A percentile compares a stretch with the other conserved stretches of the same genome.
These are phyloP conservation scores for Heliconius hewitsoni DNA, from an alignment of 1,140 invertebrate genomes.

Conservation along the genomic window DNA sequence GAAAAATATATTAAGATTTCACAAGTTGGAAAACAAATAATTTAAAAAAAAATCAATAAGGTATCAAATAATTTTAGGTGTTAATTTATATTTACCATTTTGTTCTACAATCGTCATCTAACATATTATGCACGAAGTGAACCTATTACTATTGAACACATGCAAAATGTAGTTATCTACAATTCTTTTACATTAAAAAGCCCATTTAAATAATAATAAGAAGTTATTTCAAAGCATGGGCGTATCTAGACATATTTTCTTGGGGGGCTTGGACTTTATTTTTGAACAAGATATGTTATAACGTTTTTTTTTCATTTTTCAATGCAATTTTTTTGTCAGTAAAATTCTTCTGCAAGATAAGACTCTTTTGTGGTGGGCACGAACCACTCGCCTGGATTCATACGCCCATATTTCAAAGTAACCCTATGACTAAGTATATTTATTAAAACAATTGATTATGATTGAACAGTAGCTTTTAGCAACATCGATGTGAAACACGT, in stretches of 20 bases:
- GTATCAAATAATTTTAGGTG: no score
- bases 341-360: no score
- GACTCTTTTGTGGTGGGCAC: no score
- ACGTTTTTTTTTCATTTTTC: no score
- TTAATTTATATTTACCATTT: background rate
- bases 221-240: background rate
- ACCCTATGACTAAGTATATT: background rate
- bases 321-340: no score
- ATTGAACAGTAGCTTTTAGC: background rate
- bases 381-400: no score
- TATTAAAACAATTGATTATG: conserved; percentile 8
- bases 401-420: background rate
- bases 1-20: no score
- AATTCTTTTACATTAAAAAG: background rate
- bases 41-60: background rate
- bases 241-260: no score
- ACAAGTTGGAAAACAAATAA: no score
- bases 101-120: background rate
- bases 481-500: background rate
- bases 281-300: no score
- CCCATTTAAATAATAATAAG: background rate
- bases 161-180: background rate
- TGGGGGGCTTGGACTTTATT: no score
- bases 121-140: background rate
- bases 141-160: background rate